A percentile compares a stretch with the other conserved stretches of the same genome.
Evolutionary conservation across 2,113 vertebrate species (phyloP).

Genomic region (Brienomyrus longianalis): DNA sequence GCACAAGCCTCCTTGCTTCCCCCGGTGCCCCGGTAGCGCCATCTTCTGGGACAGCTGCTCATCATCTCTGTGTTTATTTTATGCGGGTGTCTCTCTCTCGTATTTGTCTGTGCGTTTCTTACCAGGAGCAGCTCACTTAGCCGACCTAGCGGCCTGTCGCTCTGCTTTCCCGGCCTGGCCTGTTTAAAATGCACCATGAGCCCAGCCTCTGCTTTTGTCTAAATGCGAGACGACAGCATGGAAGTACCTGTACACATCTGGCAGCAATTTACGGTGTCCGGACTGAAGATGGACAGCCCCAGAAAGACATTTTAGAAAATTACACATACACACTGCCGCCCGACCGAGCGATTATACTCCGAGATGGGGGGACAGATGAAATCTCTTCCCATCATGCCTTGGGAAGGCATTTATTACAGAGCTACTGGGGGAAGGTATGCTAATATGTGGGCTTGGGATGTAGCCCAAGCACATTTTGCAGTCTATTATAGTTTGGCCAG

Average conservation of each 20-base stretch:
- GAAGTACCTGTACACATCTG: background rate
- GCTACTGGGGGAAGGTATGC: conserved; percentile 44
- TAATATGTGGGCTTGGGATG: conserved; percentile 45
- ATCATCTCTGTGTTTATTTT: background rate
- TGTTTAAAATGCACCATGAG: background rate
- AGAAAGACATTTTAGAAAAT: conserved; percentile 11
- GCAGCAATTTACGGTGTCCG: background rate
- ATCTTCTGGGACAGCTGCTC: background rate
- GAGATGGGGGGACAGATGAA: conserved; percentile 1
- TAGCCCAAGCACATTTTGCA: conserved; percentile 57
- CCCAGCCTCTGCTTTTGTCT: background rate
- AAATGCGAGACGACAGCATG: background rate
- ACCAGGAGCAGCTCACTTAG: background rate
- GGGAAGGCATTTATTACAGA: conserved; percentile 19
- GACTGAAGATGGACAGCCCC: background rate
- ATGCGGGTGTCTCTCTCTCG: too few species aligned
- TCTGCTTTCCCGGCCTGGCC: background rate
- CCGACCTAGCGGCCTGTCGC: background rate
- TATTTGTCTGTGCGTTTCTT: background rate
- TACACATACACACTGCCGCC: background rate
- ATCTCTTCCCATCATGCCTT: conserved; percentile 7
- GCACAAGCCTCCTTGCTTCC: background rate
- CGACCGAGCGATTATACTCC: background rate
- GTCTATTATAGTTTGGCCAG: conserved; percentile 58
- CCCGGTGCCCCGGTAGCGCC: background rate